These are phyloP conservation scores for Limosa lapponica DNA, from an alignment of 2,797 vertebrate genomes.

Conservation along the genomic window DNA sequence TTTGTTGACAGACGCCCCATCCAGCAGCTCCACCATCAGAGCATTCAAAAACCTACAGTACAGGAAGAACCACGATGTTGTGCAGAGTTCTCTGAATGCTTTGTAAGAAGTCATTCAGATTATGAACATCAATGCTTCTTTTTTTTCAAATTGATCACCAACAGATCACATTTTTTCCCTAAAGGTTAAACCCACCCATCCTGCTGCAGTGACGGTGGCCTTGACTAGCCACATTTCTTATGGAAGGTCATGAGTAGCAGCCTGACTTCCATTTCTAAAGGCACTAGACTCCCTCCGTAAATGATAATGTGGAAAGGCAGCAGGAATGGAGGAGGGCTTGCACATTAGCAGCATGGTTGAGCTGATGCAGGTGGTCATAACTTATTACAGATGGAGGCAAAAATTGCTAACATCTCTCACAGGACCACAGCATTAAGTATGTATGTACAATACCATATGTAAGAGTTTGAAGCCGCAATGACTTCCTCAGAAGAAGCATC, in stretches of 20 bases:
- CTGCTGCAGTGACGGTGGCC: not conserved
- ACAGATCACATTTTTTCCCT: not conserved
- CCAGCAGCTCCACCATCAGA: not conserved
- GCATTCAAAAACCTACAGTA: not conserved
- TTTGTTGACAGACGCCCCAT: not conserved
- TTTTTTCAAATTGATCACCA: not conserved
- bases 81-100: not conserved
- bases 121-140: not conserved
- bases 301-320: not conserved
- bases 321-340: not conserved
- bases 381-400: constrained; percentile 25
- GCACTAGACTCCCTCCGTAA: not conserved
- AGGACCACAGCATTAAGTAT: not conserved
- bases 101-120: not conserved
- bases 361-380: constrained; percentile 53
- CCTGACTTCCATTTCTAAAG: not conserved
- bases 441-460: constrained; percentile 6
- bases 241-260: not conserved
- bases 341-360: not conserved
- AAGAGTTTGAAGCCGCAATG: not conserved
- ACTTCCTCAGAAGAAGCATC: constrained; percentile 1
- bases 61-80: not conserved
- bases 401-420: constrained; percentile 44
- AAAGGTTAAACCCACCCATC: not conserved
- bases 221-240: not conserved